Conservation (phyloP, 2,888 invertebrate genomes). For the Mythimna loreyi region DNA sequence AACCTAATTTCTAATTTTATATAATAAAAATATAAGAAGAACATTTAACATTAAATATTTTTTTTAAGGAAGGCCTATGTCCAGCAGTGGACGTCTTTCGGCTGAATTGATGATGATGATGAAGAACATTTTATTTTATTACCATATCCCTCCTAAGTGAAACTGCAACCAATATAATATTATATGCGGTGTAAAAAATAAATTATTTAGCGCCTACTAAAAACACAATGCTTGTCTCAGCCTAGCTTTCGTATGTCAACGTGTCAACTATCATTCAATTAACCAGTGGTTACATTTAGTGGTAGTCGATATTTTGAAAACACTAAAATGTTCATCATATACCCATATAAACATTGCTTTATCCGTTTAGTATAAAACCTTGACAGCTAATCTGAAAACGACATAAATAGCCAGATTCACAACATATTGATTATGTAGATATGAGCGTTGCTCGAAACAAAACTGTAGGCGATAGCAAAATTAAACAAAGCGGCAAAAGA, state of each 20-base stretch:
- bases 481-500: background rate
- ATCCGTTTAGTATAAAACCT: background rate
- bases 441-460: constrained; percentile 17
- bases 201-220: background rate
- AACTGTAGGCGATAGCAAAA: constrained; percentile 7
- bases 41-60: too few relatives aligned
- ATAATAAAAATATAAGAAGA: too few relatives aligned
- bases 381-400: background rate
- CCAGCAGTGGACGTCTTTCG: too few relatives aligned
- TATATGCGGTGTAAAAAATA: background rate
- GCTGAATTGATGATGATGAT: too few relatives aligned
- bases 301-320: background rate
- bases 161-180: constrained; percentile 14
- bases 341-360: too few relatives aligned
- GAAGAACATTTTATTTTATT: constrained; percentile 1
- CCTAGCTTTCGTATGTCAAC: accelerated
- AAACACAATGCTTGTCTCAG: background rate
- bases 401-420: background rate
- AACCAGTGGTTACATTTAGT: background rate
- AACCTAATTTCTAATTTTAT: background rate
- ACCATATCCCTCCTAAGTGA: background rate
- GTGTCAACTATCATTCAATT: background rate
- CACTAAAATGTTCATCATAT: background rate
- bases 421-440: background rate
- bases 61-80: too few relatives aligned